Evolutionary conservation across 2,888 invertebrate genomes (phyloP).

Genomic region (Rhabditophanes sp.): DNA sequence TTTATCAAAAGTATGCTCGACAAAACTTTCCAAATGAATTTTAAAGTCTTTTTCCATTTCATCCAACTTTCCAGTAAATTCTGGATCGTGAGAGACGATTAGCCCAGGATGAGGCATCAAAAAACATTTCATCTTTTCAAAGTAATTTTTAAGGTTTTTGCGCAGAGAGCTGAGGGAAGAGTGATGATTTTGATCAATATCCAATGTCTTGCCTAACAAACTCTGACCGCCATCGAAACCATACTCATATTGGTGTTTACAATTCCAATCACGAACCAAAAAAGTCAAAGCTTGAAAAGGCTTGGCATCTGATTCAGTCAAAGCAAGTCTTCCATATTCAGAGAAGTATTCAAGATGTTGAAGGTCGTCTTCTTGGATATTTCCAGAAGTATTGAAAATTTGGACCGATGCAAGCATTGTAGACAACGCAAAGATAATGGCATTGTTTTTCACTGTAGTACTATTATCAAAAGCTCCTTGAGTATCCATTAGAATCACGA

Average conservation of each 20-base stretch:
- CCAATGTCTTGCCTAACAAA: conserved; percentile 68
- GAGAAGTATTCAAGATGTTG: conserved; percentile 89
- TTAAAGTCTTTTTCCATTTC: conserved; percentile 89
- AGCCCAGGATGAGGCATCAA: conserved; percentile 96
- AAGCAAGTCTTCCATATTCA: conserved; percentile 85
- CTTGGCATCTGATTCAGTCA: conserved; percentile 54
- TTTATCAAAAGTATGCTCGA: conserved; percentile 74
- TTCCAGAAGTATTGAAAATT: conserved; percentile 48
- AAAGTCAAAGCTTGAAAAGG: conserved; percentile 28
- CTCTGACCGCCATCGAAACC: conserved; percentile 73
- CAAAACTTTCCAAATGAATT: conserved; percentile 63
- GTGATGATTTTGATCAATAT: conserved; percentile 68
- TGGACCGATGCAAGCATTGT: conserved; percentile 95
- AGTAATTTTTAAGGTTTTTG: conserved; percentile 74
- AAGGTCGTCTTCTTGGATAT: conserved; percentile 91
- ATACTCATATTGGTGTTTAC: conserved; percentile 76
- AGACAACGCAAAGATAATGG: conserved; percentile 90
- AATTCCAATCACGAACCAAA: conserved; percentile 49
- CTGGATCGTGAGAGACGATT: conserved; percentile 77
- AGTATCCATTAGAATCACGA: conserved; percentile 71
- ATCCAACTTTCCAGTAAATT: conserved; percentile 4
- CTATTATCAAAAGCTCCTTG: conserved; percentile 92
- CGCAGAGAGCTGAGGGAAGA: conserved; percentile 77
- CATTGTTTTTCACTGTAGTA: conserved; percentile 90
- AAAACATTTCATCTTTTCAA: conserved; percentile 84